Evolutionary conservation across 2,888 invertebrate species (phyloP).

Genomic region (Myopa testacea): DNA sequence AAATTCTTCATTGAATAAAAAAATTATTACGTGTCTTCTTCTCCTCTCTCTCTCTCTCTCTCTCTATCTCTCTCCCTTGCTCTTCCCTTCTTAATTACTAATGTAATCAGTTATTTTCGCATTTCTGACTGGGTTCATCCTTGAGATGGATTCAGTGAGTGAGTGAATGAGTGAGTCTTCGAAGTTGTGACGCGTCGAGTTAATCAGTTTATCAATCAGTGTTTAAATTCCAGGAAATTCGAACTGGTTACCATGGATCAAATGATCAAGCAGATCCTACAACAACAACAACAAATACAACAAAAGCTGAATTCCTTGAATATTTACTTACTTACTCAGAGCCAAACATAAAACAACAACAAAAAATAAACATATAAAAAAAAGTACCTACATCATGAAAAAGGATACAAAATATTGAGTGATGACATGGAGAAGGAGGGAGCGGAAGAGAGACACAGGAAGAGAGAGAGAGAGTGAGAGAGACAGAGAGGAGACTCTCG

Average conservation of each 20-base stretch:
- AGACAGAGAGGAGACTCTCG: background rate
- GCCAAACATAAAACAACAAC: background rate
- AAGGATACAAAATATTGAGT: slow-evolving; percentile 9
- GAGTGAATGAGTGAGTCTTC: background rate
- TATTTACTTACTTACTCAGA: background rate
- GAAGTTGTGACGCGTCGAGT: slow-evolving; percentile 22
- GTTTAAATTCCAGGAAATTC: slow-evolving; percentile 45
- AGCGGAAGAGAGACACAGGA: background rate
- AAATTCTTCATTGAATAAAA: no score
- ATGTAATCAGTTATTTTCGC: background rate
- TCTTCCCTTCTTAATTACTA: background rate
- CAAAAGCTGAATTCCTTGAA: background rate
- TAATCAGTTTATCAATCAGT: slow-evolving; percentile 47
- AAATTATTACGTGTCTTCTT: no score
- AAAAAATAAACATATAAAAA: no score
- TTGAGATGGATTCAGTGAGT: background rate
- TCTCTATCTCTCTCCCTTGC: background rate
- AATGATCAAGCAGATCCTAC: slow-evolving; percentile 8
- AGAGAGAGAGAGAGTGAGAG: background rate
- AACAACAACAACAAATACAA: background rate
- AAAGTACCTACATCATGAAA: background rate
- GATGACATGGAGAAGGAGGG: background rate
- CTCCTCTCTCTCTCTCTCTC: background rate
- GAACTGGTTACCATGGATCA: slow-evolving; percentile 40
- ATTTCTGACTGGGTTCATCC: background rate